A percentile compares a stretch with the other conserved stretches of the same genome.
phyloP scores from a whole-genome alignment of 2,888 invertebrate species.

The Alcis repandata region DNA sequence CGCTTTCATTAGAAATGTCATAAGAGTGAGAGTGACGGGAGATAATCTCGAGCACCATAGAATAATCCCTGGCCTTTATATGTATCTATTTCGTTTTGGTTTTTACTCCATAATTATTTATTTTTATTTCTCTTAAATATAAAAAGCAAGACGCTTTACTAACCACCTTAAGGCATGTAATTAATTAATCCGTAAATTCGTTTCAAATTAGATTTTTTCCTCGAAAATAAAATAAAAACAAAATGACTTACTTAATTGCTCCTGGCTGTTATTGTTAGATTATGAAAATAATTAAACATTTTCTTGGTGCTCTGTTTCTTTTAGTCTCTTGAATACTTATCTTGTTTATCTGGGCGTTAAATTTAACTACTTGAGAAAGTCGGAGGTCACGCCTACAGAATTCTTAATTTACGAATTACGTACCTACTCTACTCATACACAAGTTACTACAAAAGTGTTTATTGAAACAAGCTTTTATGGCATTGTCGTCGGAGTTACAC shows the following conservation, averaged over 20 bases:
- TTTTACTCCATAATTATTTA: no score
- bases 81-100: no score
- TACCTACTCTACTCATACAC: no score
- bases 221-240: slow-evolving; percentile 17
- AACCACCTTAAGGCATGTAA: slow-evolving; percentile 15
- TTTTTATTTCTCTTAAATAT: neutral
- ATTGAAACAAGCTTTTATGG: no score
- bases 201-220: slow-evolving; percentile 39
- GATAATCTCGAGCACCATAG: no score
- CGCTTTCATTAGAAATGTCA: no score
- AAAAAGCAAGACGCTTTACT: neutral
- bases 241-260: slow-evolving; percentile 37
- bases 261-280: slow-evolving; percentile 27
- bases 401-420: neutral
- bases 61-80: no score
- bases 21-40: no score
- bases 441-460: no score
- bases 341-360: slow-evolving; percentile 13
- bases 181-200: slow-evolving; percentile 37
- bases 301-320: slow-evolving; percentile 3
- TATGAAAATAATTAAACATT: slow-evolving; percentile 32
- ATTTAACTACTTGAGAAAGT: slow-evolving; percentile 9
- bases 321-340: slow-evolving; percentile 3
- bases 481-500: no score
- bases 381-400: slow-evolving; percentile 4